Base-by-base conservation (phyloP, 2,888 invertebrate species). In the Drosophila birchii region DNA sequence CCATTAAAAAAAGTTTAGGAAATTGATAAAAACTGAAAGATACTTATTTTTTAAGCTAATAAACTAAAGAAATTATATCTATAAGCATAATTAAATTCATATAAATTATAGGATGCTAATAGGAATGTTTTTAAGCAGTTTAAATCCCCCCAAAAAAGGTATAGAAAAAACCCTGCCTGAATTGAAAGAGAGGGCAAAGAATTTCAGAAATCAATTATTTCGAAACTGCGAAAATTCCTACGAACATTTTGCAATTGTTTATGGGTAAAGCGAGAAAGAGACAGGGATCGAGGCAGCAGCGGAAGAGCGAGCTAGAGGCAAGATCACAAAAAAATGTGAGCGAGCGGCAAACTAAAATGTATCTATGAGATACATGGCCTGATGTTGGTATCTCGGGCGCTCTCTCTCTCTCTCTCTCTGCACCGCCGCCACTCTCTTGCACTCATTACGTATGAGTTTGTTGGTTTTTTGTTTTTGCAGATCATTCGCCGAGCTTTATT, bases 161-260 rank as follows among this genome's bases (percentile, higher is more conserved):
- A 20, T 20, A 14, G 7, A 12, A 5, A 32, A 32, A 39, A n/a
- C 8, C 7, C 7, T 4, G 7, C 7, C 7, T 7, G 1, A 29
- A 29, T 29, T 29, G 8, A 34, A 56, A 12, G 38, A 62, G 54
- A 55, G 61, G 56, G 54, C 54, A 64, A 88, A 87, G 86, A 88
- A 88, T 85, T 88, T 85, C 79, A 78, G 77, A 86, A 86, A 86
- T 86, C 86, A 89, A 86, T 86, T 86, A 86, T 86, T 86, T 86
- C 89, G 86, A 86, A 86, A 86, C 85, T 88, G 89, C 87, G 78
- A 86, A 77, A 86, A 88, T 87, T 89, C 89, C 85, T 72, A 87
- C 87, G 80, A 78, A 77, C 85, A 89, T 73, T 84, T 86, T 84
- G 85, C 86, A 88, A 88, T 86, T 86, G 85, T 86, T 86, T 86